phyloP scores from a whole-genome alignment of 2,113 vertebrate genomes.

The Atrichornis clamosus region DNA sequence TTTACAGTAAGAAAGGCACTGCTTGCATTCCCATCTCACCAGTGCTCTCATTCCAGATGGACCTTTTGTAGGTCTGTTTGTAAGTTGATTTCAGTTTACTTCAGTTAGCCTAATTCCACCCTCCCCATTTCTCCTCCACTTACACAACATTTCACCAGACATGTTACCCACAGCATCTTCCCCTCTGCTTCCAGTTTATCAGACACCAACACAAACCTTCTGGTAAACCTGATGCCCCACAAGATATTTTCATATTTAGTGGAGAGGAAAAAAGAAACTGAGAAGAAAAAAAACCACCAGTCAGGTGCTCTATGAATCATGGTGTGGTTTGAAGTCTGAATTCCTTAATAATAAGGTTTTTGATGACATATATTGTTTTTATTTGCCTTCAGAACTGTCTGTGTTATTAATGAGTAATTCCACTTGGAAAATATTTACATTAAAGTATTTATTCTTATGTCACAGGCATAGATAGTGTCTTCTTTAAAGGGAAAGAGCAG shows the following conservation, averaged over 20 bases:
- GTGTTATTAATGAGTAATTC: constrained; percentile 43
- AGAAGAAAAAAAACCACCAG: not conserved
- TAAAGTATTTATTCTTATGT: constrained; percentile 29
- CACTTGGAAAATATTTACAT: constrained; percentile 45
- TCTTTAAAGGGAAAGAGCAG: not conserved
- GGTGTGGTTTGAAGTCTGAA: not conserved
- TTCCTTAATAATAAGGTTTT: constrained; percentile 38
- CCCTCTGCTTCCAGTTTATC: not conserved
- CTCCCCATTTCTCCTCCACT: not conserved
- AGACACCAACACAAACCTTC: not conserved
- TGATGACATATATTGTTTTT: constrained; percentile 42
- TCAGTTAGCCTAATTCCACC: not conserved
- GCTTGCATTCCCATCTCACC: not conserved
- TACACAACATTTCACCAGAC: not conserved
- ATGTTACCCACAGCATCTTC: not conserved
- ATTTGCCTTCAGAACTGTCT: constrained; percentile 37
- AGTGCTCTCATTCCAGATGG: not conserved
- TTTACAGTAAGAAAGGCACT: not conserved
- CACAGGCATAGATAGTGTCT: not conserved
- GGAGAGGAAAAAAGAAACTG: not conserved
- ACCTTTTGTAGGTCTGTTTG: not conserved
- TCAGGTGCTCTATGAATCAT: constrained; percentile 53
- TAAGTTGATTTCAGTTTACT: not conserved
- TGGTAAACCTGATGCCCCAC: not conserved
- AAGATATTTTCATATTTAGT: not conserved